Conservation (phyloP, 2,888 invertebrate genomes). For the Alitta virens region DNA sequence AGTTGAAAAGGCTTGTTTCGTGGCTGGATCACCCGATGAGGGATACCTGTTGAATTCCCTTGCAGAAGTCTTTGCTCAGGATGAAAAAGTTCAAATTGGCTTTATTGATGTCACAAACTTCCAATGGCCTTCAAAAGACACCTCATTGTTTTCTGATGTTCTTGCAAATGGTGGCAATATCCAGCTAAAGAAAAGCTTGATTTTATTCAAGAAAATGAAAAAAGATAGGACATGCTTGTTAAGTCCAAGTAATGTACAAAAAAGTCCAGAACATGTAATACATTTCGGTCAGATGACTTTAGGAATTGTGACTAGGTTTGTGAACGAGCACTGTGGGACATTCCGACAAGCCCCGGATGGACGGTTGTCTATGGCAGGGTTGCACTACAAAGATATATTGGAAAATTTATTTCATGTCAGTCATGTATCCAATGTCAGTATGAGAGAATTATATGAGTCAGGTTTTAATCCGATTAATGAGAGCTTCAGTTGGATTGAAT, state of each 20-base stretch:
- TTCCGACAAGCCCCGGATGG: slow-evolving; percentile 34
- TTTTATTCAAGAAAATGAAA: not conserved
- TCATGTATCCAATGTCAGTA: slow-evolving; percentile 28
- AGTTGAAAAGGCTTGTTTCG: not conserved
- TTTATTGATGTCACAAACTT: not conserved
- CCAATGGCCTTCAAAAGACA: not conserved
- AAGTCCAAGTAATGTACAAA: not conserved
- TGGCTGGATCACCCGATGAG: not conserved
- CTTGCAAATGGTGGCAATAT: not conserved
- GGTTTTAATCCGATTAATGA: slow-evolving; percentile 8
- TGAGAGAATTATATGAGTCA: slow-evolving; percentile 17
- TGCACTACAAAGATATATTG: slow-evolving; percentile 39
- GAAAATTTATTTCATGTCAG: slow-evolving; percentile 36
- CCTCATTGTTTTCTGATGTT: no score
- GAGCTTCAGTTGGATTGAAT: not conserved
- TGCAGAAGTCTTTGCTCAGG: not conserved
- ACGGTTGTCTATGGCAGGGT: slow-evolving; percentile 32
- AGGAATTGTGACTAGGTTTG: slow-evolving; percentile 23
- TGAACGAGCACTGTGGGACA: slow-evolving; percentile 40
- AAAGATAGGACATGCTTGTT: slow-evolving; percentile 10
- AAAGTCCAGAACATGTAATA: no score
- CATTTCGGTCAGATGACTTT: no score
- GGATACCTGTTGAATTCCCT: not conserved
- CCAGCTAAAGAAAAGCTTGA: not conserved
- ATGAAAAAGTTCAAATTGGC: not conserved